Evolutionary conservation across 2,888 invertebrate species (phyloP).

Genomic region (Hydroisotoma schaefferi): DNA sequence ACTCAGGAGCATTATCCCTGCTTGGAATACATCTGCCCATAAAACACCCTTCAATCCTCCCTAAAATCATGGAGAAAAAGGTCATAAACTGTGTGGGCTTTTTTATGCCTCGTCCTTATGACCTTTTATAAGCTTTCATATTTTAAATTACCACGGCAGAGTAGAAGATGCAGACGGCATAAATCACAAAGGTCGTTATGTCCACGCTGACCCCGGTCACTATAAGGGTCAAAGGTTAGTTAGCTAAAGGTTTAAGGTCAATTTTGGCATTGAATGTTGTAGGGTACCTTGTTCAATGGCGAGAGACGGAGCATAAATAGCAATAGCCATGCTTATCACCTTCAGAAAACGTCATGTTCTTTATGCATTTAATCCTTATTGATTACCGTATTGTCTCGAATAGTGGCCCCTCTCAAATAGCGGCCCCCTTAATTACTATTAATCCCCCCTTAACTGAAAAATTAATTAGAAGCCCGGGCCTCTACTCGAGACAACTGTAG

Average conservation of each 20-base stretch:
- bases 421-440: too few species aligned
- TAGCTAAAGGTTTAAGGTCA: conserved; percentile 14
- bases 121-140: too few species aligned
- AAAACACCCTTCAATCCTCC: conserved; percentile 73
- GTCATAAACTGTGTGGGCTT: too few species aligned
- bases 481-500: too few species aligned
- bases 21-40: conserved; percentile 67
- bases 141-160: conserved; percentile 69
- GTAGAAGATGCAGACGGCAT: conserved; percentile 87
- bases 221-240: conserved; percentile 50
- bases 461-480: too few species aligned
- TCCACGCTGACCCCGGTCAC: conserved; percentile 79
- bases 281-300: conserved; percentile 73
- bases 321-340: conserved; percentile 62
- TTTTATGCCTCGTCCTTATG: too few species aligned
- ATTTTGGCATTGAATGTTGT: neutral
- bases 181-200: conserved; percentile 72
- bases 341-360: too few species aligned
- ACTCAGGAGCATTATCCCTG: conserved; percentile 68
- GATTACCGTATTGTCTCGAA: too few species aligned
- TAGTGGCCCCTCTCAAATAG: too few species aligned
- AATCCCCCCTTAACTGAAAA: too few species aligned
- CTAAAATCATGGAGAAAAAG: too few species aligned
- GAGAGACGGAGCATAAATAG: conserved; percentile 81
- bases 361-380: too few species aligned